Percentiles rank a stretch among this genome's conserved stretches.
Evolutionary conservation across 2,888 invertebrate genomes (phyloP).

Genomic region (Thymelicus lineola): DNA sequence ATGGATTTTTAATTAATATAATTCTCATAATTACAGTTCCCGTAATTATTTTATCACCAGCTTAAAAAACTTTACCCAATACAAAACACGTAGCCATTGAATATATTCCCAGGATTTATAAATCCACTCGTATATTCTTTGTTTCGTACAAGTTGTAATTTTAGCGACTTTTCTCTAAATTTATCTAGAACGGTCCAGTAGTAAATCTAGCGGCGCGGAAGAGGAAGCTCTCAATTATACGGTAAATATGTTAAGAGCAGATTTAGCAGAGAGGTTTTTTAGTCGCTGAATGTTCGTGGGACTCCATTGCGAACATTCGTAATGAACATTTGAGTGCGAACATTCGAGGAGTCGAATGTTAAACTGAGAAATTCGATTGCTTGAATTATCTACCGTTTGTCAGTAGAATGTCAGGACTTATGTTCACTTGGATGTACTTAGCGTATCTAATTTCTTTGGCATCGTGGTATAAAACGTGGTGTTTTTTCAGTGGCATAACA

Average conservation of each 20-base stretch:
- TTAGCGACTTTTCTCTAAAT: slow-evolving; percentile 36
- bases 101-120: not conserved
- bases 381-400: no score
- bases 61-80: no score
- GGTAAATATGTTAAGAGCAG: slow-evolving; percentile 39
- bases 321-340: not conserved
- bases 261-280: slow-evolving; percentile 29
- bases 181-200: slow-evolving; percentile 33
- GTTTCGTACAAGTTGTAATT: slow-evolving; percentile 25
- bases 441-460: no score
- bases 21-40: no score
- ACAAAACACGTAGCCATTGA: no score
- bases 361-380: no score
- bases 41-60: no score
- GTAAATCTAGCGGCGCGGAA: slow-evolving; percentile 37
- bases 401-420: no score
- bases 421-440: no score
- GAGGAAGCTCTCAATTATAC: slow-evolving; percentile 39
- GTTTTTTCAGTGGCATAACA: no score
- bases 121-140: slow-evolving; percentile 10
- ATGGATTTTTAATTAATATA: no score
- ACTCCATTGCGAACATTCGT: not conserved
- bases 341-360: slow-evolving; percentile 1
- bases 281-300: not conserved
- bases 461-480: no score